Percentiles rank a stretch among this genome's conserved stretches.
Conservation (phyloP, 2,888 invertebrate genomes). For the Exephanes ischioxanthus region DNA sequence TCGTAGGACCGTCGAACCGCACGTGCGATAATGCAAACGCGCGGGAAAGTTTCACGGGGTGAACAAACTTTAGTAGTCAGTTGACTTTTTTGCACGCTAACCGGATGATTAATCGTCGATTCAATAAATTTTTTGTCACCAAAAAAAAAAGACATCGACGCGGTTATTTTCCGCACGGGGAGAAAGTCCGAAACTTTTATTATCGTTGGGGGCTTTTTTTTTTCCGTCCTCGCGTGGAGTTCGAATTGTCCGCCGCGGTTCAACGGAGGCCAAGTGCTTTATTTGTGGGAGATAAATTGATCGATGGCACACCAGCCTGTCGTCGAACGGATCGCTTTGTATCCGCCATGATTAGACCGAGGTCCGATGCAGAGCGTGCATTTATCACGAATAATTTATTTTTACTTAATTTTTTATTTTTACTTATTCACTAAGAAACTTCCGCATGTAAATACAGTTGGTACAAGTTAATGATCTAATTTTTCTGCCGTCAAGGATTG, state of each 20-base stretch:
- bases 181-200: conserved; percentile 37
- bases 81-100: conserved; percentile 11
- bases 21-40: neutral
- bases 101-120: conserved; percentile 16
- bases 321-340: conserved; percentile 1
- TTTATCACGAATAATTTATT: neutral
- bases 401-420: conserved; percentile 3
- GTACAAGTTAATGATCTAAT: conserved; percentile 52
- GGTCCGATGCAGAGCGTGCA: neutral
- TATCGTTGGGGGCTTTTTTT: conserved; percentile 2
- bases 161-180: conserved; percentile 11
- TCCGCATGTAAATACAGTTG: conserved; percentile 20
- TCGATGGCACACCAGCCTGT: neutral
- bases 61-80: conserved; percentile 37
- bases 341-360: conserved; percentile 1
- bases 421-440: neutral
- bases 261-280: neutral
- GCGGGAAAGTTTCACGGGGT: conserved; percentile 57
- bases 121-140: neutral
- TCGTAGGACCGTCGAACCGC: neutral
- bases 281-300: conserved; percentile 37
- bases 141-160: neutral
- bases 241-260: neutral
- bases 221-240: neutral
- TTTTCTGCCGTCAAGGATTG: conserved; percentile 63